Conservation (phyloP, 2,113 vertebrate genomes). For the Deroptyus accipitrinus region DNA sequence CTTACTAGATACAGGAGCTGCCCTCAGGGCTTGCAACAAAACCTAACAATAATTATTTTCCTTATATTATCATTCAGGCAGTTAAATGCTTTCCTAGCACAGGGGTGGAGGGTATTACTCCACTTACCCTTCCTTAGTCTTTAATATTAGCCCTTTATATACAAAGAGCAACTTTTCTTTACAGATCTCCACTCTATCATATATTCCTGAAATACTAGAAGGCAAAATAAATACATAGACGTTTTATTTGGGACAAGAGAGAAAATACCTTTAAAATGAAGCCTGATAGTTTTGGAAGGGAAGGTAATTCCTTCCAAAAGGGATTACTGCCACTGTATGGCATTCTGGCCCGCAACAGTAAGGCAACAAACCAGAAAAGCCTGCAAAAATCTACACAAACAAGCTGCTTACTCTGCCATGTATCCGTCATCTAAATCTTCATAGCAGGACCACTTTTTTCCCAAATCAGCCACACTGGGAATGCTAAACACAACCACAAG, state of each 20-base stretch:
- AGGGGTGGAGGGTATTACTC: neutral
- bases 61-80: neutral
- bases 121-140: neutral
- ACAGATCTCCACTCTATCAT: neutral
- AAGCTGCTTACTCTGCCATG: neutral
- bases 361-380: neutral
- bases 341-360: neutral
- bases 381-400: neutral
- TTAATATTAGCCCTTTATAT: neutral
- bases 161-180: neutral
- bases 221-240: neutral
- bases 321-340: neutral
- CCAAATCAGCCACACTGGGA: neutral
- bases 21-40: neutral
- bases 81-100: neutral
- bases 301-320: neutral
- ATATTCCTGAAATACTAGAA: neutral
- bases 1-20: neutral
- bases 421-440: neutral
- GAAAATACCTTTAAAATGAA: neutral
- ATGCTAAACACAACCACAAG: neutral
- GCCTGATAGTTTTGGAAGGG: neutral
- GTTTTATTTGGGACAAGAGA: neutral
- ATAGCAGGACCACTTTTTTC: neutral
- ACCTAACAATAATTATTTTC: neutral